phyloP scores from a whole-genome alignment of 2,113 vertebrate genomes.

The Lota lota region DNA sequence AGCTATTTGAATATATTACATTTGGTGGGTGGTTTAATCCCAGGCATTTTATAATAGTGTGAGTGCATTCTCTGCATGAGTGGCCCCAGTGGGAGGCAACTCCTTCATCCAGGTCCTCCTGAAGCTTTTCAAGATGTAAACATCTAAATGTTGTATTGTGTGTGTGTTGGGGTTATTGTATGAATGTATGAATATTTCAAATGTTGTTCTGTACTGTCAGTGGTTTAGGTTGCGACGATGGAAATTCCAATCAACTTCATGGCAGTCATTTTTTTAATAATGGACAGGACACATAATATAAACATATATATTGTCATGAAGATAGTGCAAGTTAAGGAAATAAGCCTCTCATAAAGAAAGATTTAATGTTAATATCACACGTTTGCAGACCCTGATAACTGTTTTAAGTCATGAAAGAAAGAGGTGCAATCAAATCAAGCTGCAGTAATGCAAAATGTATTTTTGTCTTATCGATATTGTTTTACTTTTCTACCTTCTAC shows the following conservation, averaged over 20 bases:
- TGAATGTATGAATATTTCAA: neutral
- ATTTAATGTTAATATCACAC: constrained; percentile 41
- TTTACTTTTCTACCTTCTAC: constrained; percentile 24
- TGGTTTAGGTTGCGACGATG: neutral
- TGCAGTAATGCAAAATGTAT: neutral
- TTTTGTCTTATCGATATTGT: neutral
- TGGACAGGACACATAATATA: constrained; percentile 16
- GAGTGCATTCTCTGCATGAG: too few species aligned
- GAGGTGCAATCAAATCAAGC: constrained; percentile 29
- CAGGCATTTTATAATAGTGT: too few species aligned
- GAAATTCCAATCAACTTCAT: neutral
- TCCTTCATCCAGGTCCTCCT: too few species aligned
- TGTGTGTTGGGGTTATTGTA: neutral
- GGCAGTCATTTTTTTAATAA: neutral
- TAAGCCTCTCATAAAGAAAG: constrained; percentile 25
- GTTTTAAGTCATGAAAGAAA: constrained; percentile 23
- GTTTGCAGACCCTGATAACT: constrained; percentile 22
- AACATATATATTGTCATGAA: constrained; percentile 60
- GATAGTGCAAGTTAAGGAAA: constrained; percentile 39
- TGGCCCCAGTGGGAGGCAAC: too few species aligned
- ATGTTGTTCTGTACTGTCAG: neutral
- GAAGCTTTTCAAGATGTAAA: too few species aligned
- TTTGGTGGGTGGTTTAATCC: too few species aligned
- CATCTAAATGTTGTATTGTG: neutral
- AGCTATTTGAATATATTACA: too few species aligned